A percentile compares a stretch with the other conserved stretches of the same genome.
phyloP scores from a whole-genome alignment of 2,888 invertebrate genomes.

The Teleogryllus oceanicus region DNA sequence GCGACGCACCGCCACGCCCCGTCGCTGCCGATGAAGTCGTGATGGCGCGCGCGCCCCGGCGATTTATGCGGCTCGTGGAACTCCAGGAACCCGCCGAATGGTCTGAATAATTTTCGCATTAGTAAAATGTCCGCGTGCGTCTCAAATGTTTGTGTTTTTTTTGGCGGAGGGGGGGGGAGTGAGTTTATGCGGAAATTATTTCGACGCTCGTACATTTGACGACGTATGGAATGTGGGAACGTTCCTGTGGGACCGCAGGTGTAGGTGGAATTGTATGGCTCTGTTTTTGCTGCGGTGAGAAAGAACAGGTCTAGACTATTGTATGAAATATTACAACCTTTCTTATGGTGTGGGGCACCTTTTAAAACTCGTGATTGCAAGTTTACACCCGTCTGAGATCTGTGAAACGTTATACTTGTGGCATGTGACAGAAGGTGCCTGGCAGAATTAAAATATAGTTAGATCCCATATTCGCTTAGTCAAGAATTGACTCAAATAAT shows the following conservation, averaged over 20 bases:
- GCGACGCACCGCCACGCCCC: neutral
- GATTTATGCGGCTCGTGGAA: neutral
- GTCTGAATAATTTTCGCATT: conserved; percentile 9
- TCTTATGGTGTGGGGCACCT: too few relatives aligned
- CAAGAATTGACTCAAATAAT: too few relatives aligned
- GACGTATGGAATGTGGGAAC: neutral
- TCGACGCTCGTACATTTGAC: neutral
- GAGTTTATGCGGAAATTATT: neutral
- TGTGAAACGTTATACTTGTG: too few relatives aligned
- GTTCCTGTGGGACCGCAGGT: neutral
- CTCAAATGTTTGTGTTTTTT: neutral
- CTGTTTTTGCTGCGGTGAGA: too few relatives aligned
- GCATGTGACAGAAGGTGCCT: too few relatives aligned
- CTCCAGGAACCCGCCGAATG: conserved; percentile 11
- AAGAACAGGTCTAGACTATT: too few relatives aligned
- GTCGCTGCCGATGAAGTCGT: neutral
- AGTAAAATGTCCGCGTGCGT: neutral
- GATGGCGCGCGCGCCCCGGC: neutral
- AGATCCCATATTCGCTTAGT: too few relatives aligned
- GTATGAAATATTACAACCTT: too few relatives aligned
- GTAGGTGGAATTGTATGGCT: neutral
- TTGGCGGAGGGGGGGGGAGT: neutral
- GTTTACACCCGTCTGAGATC: too few relatives aligned
- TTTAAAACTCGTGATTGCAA: too few relatives aligned
- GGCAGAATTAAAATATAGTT: too few relatives aligned